phyloP scores from a whole-genome alignment of 2,113 vertebrate species.

The Dicentrarchus labrax region DNA sequence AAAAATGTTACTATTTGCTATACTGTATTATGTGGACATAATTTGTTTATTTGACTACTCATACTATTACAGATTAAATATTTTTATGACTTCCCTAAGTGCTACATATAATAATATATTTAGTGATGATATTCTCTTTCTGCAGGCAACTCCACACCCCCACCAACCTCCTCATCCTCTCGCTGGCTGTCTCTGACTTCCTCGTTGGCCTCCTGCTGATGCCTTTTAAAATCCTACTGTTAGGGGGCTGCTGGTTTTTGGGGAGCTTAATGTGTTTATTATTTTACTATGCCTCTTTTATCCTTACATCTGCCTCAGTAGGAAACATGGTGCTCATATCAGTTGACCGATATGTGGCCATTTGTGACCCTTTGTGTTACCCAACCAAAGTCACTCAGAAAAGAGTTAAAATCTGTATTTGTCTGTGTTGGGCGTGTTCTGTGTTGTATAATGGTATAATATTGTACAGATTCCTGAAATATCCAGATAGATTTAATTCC shows the following conservation, averaged over 20 bases:
- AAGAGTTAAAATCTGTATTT: neutral
- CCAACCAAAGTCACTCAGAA: conserved; percentile 24
- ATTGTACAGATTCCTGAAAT: neutral
- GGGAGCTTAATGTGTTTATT: too few species aligned
- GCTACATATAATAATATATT: neutral
- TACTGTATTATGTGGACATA: too few species aligned
- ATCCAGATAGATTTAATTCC: too few species aligned
- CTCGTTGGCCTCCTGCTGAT: conserved; percentile 68
- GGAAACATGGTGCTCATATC: too few species aligned
- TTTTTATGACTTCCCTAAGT: neutral
- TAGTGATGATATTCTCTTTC: neutral
- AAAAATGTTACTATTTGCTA: too few species aligned
- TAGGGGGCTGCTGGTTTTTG: conserved; percentile 49
- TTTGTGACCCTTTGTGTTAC: too few species aligned
- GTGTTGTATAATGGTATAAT: neutral
- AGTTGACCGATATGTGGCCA: too few species aligned
- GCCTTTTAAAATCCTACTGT: conserved; percentile 44
- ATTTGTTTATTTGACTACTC: too few species aligned
- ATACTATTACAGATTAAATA: too few species aligned
- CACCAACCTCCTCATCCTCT: conserved; percentile 81
- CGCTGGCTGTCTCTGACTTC: conserved; percentile 66
- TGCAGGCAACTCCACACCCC: conserved; percentile 82
- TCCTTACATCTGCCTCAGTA: too few species aligned
- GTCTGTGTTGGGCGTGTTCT: conserved; percentile 35
- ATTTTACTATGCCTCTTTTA: too few species aligned